A percentile compares a stretch with the other conserved stretches of the same genome.
phyloP scores from a whole-genome alignment of 2,888 invertebrate genomes.

The Heteromyza rotundicornis region DNA sequence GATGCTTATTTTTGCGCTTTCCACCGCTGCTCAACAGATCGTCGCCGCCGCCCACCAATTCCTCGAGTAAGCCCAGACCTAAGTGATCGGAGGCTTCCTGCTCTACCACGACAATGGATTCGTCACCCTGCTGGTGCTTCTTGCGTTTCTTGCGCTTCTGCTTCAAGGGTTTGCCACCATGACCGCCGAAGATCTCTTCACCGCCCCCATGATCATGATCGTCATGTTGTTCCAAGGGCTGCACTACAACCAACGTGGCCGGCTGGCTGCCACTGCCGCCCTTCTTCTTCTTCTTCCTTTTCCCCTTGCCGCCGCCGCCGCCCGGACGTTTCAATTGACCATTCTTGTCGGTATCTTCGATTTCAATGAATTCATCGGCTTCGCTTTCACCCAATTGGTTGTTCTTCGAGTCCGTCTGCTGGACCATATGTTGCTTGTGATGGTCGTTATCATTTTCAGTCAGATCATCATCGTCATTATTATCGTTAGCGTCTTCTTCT shows the following conservation, averaged over 20 bases:
- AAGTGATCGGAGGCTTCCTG: constrained; percentile 41
- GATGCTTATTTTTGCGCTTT: constrained; percentile 55
- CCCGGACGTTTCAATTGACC: constrained; percentile 43
- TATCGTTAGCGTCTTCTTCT: constrained; percentile 21
- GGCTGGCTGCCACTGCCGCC: constrained; percentile 38
- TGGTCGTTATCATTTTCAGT: neutral
- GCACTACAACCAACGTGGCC: constrained; percentile 53
- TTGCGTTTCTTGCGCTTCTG: constrained; percentile 52
- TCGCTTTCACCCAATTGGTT: constrained; percentile 10
- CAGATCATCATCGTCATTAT: constrained; percentile 31
- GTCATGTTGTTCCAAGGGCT: constrained; percentile 43
- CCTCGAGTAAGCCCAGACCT: constrained; percentile 50
- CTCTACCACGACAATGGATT: constrained; percentile 32
- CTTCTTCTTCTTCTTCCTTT: constrained; percentile 42
- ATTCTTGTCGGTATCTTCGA: constrained; percentile 38
- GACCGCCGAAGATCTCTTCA: no score
- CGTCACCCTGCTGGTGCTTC: constrained; percentile 43
- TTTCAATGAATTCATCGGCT: constrained; percentile 53
- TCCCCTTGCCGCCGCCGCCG: constrained; percentile 42
- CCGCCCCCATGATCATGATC: constrained; percentile 29
- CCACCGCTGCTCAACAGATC: constrained; percentile 30
- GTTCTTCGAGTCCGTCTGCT: constrained; percentile 31
- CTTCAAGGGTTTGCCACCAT: constrained; percentile 42
- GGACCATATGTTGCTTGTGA: constrained; percentile 11
- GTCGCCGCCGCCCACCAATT: constrained; percentile 38